A percentile compares a stretch with the other conserved stretches of the same genome.
Conservation (phyloP, 2,113 vertebrate genomes). For the Pelmatolapia mariae region DNA sequence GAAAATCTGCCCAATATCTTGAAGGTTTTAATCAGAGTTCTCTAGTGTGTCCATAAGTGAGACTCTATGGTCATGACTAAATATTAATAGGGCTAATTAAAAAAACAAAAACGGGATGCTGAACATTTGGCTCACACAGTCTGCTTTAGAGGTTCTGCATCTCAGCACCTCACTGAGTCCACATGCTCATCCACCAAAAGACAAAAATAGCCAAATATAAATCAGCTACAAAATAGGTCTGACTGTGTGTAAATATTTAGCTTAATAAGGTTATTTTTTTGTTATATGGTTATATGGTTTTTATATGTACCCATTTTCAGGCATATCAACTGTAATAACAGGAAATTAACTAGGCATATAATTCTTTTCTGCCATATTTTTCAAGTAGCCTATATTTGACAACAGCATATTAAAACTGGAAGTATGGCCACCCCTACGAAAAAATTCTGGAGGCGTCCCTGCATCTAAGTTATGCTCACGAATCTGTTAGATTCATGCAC, state of each 20-base stretch:
- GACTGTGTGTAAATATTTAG: background rate
- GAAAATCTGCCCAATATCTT: background rate
- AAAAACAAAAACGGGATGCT: background rate
- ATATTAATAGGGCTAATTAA: background rate
- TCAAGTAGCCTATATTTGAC: background rate
- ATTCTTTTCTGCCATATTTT: background rate
- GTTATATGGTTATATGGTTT: background rate
- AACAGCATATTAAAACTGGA: background rate
- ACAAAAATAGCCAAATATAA: background rate
- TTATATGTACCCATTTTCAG: background rate
- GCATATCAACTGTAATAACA: background rate
- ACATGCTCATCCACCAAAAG: background rate
- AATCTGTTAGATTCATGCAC: background rate
- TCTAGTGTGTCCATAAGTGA: background rate
- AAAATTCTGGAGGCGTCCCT: background rate
- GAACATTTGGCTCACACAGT: background rate
- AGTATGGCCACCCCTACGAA: background rate
- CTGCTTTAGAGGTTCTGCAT: background rate
- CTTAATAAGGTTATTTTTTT: background rate
- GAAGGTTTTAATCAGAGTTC: accelerated
- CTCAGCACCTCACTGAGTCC: background rate
- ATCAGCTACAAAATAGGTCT: background rate
- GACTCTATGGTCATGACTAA: too few species aligned
- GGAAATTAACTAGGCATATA: background rate
- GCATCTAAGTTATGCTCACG: background rate